phyloP scores from a whole-genome alignment of 2,888 invertebrate species.

The Gnatocerus cornutus region DNA sequence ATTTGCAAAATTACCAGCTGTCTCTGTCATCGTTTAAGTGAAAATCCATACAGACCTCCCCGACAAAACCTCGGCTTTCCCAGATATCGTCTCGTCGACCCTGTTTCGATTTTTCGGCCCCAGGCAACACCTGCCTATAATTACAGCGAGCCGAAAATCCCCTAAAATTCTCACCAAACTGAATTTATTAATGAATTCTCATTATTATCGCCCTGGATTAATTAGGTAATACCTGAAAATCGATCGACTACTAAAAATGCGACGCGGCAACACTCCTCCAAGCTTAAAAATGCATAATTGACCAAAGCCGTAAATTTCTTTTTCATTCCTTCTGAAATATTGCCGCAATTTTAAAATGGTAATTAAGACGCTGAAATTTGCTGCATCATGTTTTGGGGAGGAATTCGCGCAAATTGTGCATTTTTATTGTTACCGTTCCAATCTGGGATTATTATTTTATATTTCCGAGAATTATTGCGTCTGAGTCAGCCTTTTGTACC shows the following conservation, averaged over 20 bases:
- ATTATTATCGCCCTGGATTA: conserved; percentile 13
- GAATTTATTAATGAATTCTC: conserved; percentile 21
- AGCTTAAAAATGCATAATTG: conserved; percentile 6
- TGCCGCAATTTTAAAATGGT: conserved; percentile 53
- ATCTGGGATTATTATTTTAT: conserved; percentile 55
- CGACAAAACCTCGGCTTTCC: conserved; percentile 37
- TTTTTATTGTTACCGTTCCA: conserved; percentile 50
- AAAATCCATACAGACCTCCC: conserved; percentile 39
- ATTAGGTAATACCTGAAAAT: not conserved
- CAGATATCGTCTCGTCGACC: conserved; percentile 32
- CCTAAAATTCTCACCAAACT: conserved; percentile 26
- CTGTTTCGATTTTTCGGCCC: conserved; percentile 42
- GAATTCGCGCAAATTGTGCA: conserved; percentile 50
- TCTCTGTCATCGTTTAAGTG: conserved; percentile 42
- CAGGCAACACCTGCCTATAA: conserved; percentile 39
- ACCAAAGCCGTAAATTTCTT: conserved; percentile 24
- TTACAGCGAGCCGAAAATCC: conserved; percentile 30
- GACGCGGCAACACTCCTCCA: not conserved
- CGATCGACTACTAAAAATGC: conserved; percentile 2
- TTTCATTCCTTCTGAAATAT: conserved; percentile 48
- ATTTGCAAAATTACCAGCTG: conserved; percentile 45
- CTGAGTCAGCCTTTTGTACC: conserved; percentile 54
- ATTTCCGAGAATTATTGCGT: conserved; percentile 46
- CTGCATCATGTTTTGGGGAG: conserved; percentile 39
- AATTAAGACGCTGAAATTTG: conserved; percentile 54